Conservation (phyloP, 2,797 vertebrate genomes). For the Cichlasoma orientale region DNA sequence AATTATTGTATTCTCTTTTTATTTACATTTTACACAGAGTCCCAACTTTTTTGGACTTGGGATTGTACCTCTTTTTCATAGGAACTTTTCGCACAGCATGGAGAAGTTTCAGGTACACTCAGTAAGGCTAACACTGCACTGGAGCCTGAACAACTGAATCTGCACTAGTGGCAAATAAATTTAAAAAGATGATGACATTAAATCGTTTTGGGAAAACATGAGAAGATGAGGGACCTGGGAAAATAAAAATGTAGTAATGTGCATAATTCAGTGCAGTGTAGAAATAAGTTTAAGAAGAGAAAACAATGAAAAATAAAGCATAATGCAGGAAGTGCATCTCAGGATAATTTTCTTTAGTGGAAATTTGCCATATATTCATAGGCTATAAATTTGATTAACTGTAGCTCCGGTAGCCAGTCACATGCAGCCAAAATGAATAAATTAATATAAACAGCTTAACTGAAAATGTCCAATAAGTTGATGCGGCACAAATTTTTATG, state of each 20-base stretch:
- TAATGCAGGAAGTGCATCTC: not conserved
- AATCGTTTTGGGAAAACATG: not conserved
- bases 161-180: not conserved
- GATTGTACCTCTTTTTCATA: slow-evolving; percentile 19
- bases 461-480: not conserved
- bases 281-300: not conserved
- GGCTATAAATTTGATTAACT: not conserved
- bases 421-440: not conserved
- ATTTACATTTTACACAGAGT: not conserved
- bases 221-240: not conserved
- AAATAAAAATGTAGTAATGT: not conserved
- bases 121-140: not conserved
- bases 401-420: not conserved
- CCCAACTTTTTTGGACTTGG: not conserved
- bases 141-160: not conserved
- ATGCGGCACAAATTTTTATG: not conserved
- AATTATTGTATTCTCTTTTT: not conserved
- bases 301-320: not conserved
- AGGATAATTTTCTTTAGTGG: not conserved
- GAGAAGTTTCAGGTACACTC: slow-evolving; percentile 11
- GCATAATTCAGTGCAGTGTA: not conserved
- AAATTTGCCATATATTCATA: not conserved
- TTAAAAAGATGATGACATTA: not conserved
- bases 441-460: not conserved
- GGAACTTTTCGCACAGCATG: slow-evolving; percentile 11